phyloP scores from a whole-genome alignment of 2,888 invertebrate genomes.

The Allacma fusca region DNA sequence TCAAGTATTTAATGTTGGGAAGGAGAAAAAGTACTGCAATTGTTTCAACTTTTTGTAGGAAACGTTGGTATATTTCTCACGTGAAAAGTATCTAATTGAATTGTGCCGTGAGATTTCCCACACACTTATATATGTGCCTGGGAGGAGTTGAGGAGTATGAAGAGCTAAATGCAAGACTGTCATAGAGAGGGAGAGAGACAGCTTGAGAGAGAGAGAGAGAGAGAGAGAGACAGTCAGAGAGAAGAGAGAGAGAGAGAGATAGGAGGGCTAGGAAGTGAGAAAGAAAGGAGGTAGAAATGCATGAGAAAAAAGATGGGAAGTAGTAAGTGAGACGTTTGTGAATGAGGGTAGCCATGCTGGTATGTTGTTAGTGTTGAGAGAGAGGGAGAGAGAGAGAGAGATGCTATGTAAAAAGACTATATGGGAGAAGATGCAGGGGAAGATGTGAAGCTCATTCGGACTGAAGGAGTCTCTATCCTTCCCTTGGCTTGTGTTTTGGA shows the following conservation, averaged over 20 bases:
- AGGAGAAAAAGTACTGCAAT: background rate
- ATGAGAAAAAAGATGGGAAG: conserved; percentile 8
- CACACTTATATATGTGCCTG: background rate
- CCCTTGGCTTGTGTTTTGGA: background rate
- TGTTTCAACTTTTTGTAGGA: background rate
- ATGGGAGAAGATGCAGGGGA: no score
- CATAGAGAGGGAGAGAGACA: background rate
- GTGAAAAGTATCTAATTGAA: background rate
- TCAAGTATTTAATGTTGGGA: no score
- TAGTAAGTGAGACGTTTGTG: background rate
- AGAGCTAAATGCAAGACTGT: background rate
- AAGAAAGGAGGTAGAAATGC: background rate
- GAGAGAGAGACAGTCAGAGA: background rate
- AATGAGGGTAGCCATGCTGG: no score
- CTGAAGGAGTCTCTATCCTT: background rate
- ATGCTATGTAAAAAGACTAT: no score
- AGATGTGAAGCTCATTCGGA: no score
- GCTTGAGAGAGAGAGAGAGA: background rate
- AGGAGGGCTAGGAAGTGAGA: background rate
- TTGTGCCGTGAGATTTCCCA: conserved; percentile 3
- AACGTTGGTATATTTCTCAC: background rate
- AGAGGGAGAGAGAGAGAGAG: no score
- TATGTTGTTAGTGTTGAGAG: no score
- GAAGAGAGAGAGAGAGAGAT: background rate
- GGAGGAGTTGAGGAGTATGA: conserved; percentile 31